Evolutionary conservation across 2,888 invertebrate genomes (phyloP).

Genomic region (Chloromyia formosa): DNA sequence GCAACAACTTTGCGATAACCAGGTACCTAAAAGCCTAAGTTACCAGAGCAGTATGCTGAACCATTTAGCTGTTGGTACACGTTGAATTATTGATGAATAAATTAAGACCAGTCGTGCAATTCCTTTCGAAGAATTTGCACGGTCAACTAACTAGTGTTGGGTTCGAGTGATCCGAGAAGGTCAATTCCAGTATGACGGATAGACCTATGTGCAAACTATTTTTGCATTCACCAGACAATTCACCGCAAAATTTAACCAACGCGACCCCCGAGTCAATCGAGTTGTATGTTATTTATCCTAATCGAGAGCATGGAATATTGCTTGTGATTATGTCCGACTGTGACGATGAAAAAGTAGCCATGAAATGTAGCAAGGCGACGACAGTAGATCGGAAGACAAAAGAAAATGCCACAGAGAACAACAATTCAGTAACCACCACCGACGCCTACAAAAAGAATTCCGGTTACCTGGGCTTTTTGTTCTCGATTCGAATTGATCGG

Average conservation of each 20-base stretch:
- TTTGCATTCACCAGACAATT: neutral
- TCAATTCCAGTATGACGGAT: neutral
- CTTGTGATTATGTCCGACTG: neutral
- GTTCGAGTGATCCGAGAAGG: neutral
- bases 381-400: neutral
- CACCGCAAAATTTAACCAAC: neutral
- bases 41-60: too few species aligned
- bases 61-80: too few species aligned
- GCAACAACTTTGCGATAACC: too few species aligned
- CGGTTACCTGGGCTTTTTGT: neutral
- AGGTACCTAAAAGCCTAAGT: too few species aligned
- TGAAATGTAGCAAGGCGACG: neutral
- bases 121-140: constrained; percentile 4
- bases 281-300: too few species aligned
- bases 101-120: neutral
- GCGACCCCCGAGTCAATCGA: neutral
- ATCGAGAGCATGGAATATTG: too few species aligned
- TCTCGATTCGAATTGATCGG: neutral
- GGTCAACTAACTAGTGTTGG: neutral
- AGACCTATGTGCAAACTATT: neutral
- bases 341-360: neutral
- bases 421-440: neutral
- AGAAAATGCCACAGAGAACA: neutral
- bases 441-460: neutral
- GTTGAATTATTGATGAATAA: neutral